Evolutionary conservation across 2,888 invertebrate species (phyloP), one percentile per base, ranked within the genome.

Genomic region (Nymphalis urticae): DNA sequence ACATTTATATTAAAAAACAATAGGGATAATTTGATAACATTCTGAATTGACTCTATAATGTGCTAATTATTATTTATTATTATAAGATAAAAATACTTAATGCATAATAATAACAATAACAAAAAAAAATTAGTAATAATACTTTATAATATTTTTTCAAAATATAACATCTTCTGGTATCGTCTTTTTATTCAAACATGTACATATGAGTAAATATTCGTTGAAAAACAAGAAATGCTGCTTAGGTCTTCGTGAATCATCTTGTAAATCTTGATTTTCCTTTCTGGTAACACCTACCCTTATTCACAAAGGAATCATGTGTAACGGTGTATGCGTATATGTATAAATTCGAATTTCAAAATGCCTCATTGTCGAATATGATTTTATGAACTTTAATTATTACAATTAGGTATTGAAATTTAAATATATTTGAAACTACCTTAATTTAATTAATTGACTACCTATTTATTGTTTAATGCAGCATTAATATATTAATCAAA

Each of bases 231-330:
- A 71, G 64, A 68, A 62, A 32, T 36, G 63, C 32, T 56, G 24
- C 59, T 68, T 58, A 48, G 62, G 53, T 48, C 27, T 48, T 48
- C 66, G 62, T 73, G 72, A 72, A 60, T 73, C 70, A 63, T 68
- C 61, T 64, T n/a, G 54, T 51, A 64, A 64, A 73, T 61, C 70
- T 69, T 69, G 73, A 66, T 66, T 72, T 62, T 69, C 73, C 74
- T 68, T 75, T 69, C 72, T 62, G 62, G 73, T 72, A 62, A 62
- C 69, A 69, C 72, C 74, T 70, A 72, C 74, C 56, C 70, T 66
- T 64, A 69, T 62, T 68, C 71, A 73, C 71, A 75, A 73, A 72
- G 70, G 64, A 66, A 64, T 69, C 61, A 65, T 62, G 47, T 47
- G 47, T 66, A 62, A 66, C 68, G 63, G 70, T 69, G 42, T 63